A percentile compares a stretch with the other conserved stretches of the same genome.
Evolutionary conservation across 2,888 invertebrate species (phyloP).

Genomic region (Emmelina monodactyla): DNA sequence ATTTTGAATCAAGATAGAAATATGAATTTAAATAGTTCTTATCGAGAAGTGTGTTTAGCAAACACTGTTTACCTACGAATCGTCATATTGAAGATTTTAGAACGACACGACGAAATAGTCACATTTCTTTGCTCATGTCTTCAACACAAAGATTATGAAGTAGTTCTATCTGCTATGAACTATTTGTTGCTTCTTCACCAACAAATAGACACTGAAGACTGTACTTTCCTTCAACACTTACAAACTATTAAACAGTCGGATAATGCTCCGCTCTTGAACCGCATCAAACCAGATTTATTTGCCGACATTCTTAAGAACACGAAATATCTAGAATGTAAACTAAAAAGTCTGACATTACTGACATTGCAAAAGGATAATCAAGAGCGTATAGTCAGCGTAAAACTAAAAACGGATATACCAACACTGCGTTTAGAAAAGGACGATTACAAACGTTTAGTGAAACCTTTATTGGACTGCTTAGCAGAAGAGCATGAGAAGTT

Average conservation of each 20-base stretch:
- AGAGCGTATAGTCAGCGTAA: slow-evolving; percentile 23
- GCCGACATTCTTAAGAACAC: slow-evolving; percentile 22
- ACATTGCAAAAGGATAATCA: slow-evolving; percentile 30
- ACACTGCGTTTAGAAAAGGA: too few relatives aligned
- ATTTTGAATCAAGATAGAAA: too few relatives aligned
- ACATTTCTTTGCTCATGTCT: slow-evolving; percentile 20
- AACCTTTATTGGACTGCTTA: slow-evolving; percentile 25
- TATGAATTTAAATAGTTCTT: slow-evolving; percentile 20
- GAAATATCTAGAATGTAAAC: slow-evolving; percentile 35
- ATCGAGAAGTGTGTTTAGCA: slow-evolving; percentile 30
- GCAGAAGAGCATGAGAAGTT: slow-evolving; percentile 34
- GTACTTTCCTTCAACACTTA: not conserved
- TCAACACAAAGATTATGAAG: slow-evolving; percentile 26
- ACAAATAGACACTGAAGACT: slow-evolving; percentile 25
- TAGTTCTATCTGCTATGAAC: slow-evolving; percentile 23
- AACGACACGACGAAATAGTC: too few relatives aligned
- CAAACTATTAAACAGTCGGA: slow-evolving; percentile 11
- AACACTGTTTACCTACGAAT: slow-evolving; percentile 23
- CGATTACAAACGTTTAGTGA: slow-evolving; percentile 23
- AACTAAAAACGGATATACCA: too few relatives aligned
- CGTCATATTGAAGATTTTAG: slow-evolving; percentile 19
- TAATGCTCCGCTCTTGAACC: slow-evolving; percentile 12
- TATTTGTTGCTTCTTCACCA: slow-evolving; percentile 25
- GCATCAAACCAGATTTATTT: slow-evolving; percentile 19
- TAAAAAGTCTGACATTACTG: slow-evolving; percentile 36